A percentile compares a stretch with the other conserved stretches of the same genome.
Evolutionary conservation across 2,888 invertebrate species (phyloP).

Genomic region (Plutella xylostella): DNA sequence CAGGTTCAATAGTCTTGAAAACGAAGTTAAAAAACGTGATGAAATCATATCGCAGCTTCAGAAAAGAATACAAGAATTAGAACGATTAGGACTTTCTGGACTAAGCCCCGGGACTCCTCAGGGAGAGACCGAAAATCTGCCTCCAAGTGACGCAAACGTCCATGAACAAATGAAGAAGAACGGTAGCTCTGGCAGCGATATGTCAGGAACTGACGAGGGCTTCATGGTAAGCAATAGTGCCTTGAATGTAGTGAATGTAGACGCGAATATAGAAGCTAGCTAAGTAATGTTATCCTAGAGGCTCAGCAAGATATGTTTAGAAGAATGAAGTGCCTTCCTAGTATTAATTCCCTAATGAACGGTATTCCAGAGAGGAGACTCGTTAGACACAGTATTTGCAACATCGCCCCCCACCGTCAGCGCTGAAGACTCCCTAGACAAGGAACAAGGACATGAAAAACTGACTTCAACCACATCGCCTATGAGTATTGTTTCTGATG

Average conservation of each 20-base stretch:
- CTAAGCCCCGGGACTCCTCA: conserved; percentile 21
- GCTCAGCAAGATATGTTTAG: too few species aligned
- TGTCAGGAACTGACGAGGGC: conserved; percentile 54
- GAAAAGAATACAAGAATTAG: conserved; percentile 76
- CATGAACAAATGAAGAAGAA: conserved; percentile 25
- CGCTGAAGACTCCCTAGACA: conserved; percentile 36
- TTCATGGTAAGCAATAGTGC: conserved; percentile 57
- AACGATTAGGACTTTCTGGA: conserved; percentile 46
- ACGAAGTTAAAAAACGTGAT: conserved; percentile 84
- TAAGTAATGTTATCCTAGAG: too few species aligned
- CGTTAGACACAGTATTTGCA: conserved; percentile 75
- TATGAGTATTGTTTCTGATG: conserved; percentile 28
- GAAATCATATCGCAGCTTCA: conserved; percentile 84
- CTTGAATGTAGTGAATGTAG: too few species aligned
- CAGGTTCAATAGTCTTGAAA: conserved; percentile 80
- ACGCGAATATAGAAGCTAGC: too few species aligned
- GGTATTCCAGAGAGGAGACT: conserved; percentile 74
- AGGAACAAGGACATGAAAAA: conserved; percentile 19
- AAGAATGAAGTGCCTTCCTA: too few species aligned
- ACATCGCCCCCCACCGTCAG: conserved; percentile 68
- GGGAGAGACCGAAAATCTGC: conserved; percentile 10
- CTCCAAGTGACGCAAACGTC: conserved; percentile 14
- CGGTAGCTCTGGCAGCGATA: conserved; percentile 57
- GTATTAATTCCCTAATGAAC: too few species aligned
- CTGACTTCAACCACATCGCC: conserved; percentile 19